Percentiles rank a stretch among this genome's conserved stretches.
phyloP scores from a whole-genome alignment of 2,113 vertebrate genomes.

The Mormoops blainvillei region DNA sequence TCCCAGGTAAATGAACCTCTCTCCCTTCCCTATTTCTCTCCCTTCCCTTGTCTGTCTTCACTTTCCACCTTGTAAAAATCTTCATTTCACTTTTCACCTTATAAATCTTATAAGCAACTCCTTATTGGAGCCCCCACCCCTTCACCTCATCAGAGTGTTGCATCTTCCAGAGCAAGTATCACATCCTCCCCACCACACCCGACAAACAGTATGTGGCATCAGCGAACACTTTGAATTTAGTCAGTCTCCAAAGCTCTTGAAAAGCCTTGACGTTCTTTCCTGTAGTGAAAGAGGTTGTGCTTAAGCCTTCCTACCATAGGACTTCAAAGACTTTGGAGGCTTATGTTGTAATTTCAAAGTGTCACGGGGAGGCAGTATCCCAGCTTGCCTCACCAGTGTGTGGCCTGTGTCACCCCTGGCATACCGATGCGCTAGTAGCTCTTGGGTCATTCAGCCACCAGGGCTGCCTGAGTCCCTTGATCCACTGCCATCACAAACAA shows the following conservation, averaged over 20 bases:
- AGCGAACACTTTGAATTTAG: not conserved
- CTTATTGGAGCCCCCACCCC: not conserved
- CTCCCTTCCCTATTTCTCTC: not conserved
- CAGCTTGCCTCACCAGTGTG: not conserved
- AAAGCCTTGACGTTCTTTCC: not conserved
- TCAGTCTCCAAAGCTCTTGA: not conserved
- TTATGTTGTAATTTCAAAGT: conserved; percentile 22
- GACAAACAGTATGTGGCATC: not conserved
- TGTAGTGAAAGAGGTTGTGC: not conserved
- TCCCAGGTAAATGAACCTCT: not conserved
- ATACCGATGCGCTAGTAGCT: not conserved
- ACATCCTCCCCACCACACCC: not conserved
- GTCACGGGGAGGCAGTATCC: not conserved
- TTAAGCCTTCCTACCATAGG: not conserved
- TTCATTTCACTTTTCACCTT: not conserved
- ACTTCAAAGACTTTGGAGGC: conserved; percentile 28
- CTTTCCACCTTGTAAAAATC: not conserved
- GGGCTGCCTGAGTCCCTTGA: not conserved
- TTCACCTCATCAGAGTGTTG: not conserved
- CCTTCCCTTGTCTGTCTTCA: not conserved
- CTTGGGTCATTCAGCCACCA: not conserved
- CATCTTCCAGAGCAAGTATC: not conserved
- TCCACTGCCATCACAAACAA: conserved; percentile 37
- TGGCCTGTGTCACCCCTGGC: not conserved
- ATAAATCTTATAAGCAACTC: not conserved